Conservation (phyloP, 2,888 invertebrate genomes). For the Synanthedon andrenaeformis region DNA sequence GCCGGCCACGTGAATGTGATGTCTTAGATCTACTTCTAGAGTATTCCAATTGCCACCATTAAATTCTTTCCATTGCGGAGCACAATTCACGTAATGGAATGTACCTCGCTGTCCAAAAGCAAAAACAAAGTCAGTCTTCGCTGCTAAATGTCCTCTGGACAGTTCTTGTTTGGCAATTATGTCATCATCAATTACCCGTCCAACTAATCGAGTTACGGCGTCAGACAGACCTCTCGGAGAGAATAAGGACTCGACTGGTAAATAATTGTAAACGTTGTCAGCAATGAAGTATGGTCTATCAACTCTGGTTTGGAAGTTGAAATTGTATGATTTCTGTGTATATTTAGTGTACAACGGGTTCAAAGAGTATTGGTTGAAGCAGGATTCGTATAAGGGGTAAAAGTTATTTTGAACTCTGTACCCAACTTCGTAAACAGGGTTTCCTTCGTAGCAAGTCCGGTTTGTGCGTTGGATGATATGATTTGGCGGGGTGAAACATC, state of each 20-base stretch:
- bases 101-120: slow-evolving; percentile 72
- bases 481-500: slow-evolving; percentile 29
- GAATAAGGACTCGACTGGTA: slow-evolving; percentile 38
- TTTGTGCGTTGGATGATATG: slow-evolving; percentile 33
- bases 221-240: slow-evolving; percentile 36
- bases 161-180: slow-evolving; percentile 48
- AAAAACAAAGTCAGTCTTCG: slow-evolving; percentile 74
- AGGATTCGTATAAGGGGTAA: slow-evolving; percentile 48
- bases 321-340: slow-evolving; percentile 51
- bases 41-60: slow-evolving; percentile 73
- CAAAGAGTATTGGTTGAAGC: slow-evolving; percentile 36
- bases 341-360: slow-evolving; percentile 47
- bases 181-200: slow-evolving; percentile 37
- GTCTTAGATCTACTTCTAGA: slow-evolving; percentile 56
- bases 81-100: slow-evolving; percentile 75
- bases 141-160: slow-evolving; percentile 74
- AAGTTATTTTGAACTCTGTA: slow-evolving; percentile 34
- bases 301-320: slow-evolving; percentile 45
- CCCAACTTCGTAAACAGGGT: slow-evolving; percentile 46
- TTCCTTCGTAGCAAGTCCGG: slow-evolving; percentile 35
- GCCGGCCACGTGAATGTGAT: slow-evolving; percentile 35
- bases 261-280: slow-evolving; percentile 25
- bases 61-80: slow-evolving; percentile 76
- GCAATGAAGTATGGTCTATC: slow-evolving; percentile 44
- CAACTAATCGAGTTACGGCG: slow-evolving; percentile 36